A percentile compares a stretch with the other conserved stretches of the same genome.
These are phyloP conservation scores for Epiblema foenella DNA, from an alignment of 2,888 invertebrate genomes.

Conservation along the genomic window DNA sequence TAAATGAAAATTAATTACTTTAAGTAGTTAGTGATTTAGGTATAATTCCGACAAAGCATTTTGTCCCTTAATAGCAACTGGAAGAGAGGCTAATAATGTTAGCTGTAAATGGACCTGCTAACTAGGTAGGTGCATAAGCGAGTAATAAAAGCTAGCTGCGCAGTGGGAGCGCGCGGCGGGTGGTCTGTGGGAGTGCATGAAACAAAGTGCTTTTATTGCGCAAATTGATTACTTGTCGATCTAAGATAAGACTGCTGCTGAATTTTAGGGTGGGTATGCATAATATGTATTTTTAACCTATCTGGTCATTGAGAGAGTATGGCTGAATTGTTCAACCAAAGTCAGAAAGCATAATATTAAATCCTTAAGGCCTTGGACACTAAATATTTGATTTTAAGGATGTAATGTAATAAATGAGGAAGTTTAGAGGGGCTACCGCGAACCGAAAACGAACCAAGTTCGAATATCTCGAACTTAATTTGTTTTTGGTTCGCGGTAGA, in stretches of 20 bases:
- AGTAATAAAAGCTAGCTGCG: background rate
- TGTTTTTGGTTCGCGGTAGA: too few relatives aligned
- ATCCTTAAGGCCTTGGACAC: too few relatives aligned
- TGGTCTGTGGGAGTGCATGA: background rate
- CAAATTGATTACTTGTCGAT: background rate
- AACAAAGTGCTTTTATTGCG: background rate
- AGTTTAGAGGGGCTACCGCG: too few relatives aligned
- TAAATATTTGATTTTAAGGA: too few relatives aligned
- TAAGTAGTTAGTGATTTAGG: background rate
- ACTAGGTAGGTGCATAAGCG: background rate
- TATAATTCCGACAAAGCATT: background rate
- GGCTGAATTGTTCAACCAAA: too few relatives aligned
- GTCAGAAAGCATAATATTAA: too few relatives aligned
- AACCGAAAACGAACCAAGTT: too few relatives aligned
- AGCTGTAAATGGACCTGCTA: background rate
- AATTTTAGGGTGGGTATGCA: background rate
- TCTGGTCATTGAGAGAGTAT: too few relatives aligned
- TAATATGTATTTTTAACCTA: too few relatives aligned
- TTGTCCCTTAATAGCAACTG: background rate
- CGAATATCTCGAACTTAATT: too few relatives aligned
- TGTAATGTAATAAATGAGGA: too few relatives aligned
- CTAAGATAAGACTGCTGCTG: background rate
- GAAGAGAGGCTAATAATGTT: background rate
- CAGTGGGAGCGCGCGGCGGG: background rate
- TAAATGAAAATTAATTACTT: conserved; percentile 5